Percentiles rank a stretch among this genome's conserved stretches.
Conservation (phyloP, 2,888 invertebrate genomes). For the Amiota mariae region DNA sequence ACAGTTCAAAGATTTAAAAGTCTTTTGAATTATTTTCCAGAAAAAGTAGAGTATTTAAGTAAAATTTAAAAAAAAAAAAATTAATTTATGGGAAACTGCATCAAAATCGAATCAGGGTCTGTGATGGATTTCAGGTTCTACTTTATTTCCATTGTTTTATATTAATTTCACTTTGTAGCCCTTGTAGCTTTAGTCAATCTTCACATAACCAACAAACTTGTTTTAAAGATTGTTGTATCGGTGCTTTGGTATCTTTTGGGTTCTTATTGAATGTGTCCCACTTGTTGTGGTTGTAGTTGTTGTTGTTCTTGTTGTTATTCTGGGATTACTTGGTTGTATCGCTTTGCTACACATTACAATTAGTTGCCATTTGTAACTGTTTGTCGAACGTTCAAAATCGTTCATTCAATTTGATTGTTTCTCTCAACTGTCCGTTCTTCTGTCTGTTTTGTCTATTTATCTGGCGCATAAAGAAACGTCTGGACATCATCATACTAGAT, state of each 20-base stretch:
- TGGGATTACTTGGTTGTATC: not conserved
- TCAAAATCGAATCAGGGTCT: too few relatives aligned
- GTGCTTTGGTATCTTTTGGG: not conserved
- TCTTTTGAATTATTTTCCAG: too few relatives aligned
- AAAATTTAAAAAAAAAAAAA: too few relatives aligned
- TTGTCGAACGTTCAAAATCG: slow-evolving; percentile 40
- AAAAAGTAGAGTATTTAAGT: too few relatives aligned
- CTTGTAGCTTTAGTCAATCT: too few relatives aligned
- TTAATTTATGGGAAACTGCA: too few relatives aligned
- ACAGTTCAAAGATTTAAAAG: too few relatives aligned
- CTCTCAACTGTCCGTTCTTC: not conserved
- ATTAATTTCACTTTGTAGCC: too few relatives aligned
- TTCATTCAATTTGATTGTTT: slow-evolving; percentile 20
- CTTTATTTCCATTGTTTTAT: too few relatives aligned
- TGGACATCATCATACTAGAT: not conserved
- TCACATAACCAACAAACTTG: slow-evolving; percentile 60
- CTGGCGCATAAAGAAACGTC: not conserved
- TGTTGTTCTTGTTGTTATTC: not conserved
- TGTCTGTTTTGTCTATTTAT: not conserved
- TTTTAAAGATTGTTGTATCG: slow-evolving; percentile 46
- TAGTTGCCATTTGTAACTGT: slow-evolving; percentile 65
- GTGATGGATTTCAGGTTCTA: too few relatives aligned
- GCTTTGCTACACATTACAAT: slow-evolving; percentile 58
- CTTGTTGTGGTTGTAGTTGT: not conserved
- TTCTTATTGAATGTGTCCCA: not conserved